Base-by-base conservation (phyloP, 2,113 vertebrate species). In the Bufo gargarizans region DNA sequence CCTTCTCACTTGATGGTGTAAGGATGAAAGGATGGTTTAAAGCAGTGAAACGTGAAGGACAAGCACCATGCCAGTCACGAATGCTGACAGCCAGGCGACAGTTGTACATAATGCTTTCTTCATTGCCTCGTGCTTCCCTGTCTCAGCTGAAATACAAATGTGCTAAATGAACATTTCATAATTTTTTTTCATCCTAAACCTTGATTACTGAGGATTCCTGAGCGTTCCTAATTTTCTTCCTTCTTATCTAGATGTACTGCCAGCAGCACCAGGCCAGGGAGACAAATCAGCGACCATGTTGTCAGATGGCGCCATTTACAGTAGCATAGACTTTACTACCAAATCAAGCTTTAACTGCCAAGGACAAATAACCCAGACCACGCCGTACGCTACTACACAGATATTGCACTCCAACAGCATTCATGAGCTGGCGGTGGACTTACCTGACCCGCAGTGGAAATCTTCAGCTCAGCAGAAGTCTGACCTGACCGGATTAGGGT, bases 251-350 rank as follows among this genome's bases (percentile, higher is more conserved):
- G 97, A 98, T 92, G 96, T 96, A 87, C 93, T 98, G 91, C 96
- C 97, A 58, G 92, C 94, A 4, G 94, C 94, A 90, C 95, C 96
- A 65, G 96, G 96, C 84, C 98, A 97, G 92, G 96, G 95, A 56
- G 98, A 99, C 91, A 99, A 99, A 93, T 97, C 95, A 0, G 97
- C 97, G 78, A 99, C 98, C 1, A 99, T 99, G 97, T 96, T 99
- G 67, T 99, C 98, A 0, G 98, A 99, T 71, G 98, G 98, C 90
- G 98, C 98, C 92, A 99, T 99, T 94, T 99, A 99, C 92, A 99
- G 98, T 94, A 99, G 98, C 94, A 99, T 99, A 78, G 98, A 99
- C 94, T 99, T 99, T 92, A 99, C 97, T 78, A 99, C 97, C 22
- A 99, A 99, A 95, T 95, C 96, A 74, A 97, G 95, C 90, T 99